Evolutionary conservation across 1,140 invertebrate genomes (phyloP), one percentile per base, ranked within the genome.

Genomic region (Drosophila navojoa): DNA sequence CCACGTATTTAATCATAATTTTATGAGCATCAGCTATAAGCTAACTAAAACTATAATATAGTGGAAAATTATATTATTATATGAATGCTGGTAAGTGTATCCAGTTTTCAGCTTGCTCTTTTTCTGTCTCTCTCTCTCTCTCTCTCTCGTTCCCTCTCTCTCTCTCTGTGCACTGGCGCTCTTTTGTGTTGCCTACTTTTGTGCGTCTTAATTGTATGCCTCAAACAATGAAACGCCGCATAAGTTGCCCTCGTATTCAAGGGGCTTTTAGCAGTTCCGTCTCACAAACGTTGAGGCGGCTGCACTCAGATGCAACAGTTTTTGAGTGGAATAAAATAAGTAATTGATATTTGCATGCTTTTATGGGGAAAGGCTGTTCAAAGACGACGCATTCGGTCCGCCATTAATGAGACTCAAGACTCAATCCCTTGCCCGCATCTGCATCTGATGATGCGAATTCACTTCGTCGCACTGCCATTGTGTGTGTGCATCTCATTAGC

Each of bases 151-250:
- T 44, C 42, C 27, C 5, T 15, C 1, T 44, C n/a, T 15, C 1
- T 44, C n/a, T 6, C 13, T 6, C 15, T n/a, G 15, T 16, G 6
- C 15, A 11, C n/a, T 16, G 5, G 60, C 49, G 25, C 10, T 19
- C 40, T 57, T 50, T 32, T 54, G n/a, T 32, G 52, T 71, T 62
- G 59, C 59, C 50, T 61, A 63, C 67, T 58, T 71, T 69, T 63
- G 53, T 63, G 67, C 42, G 55, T 11, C 15, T 10, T 47, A 4
- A 58, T 57, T 59, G 22, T 16, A 44, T 13, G 54, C 35, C 9
- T 45, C 32, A 22, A 19, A 61, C 49, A 63, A 70, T 32, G 42
- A 29, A 54, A 40, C 25, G 29, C 15, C 38, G 42, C 49, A 25
- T 19, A 38, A 25, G 35, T 27, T 19, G 57, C 32, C 19, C 40